Percentiles rank a stretch among this genome's conserved stretches.
These are phyloP conservation scores for Polyergus mexicanus DNA, from an alignment of 1,140 invertebrate genomes.

Conservation along the genomic window DNA sequence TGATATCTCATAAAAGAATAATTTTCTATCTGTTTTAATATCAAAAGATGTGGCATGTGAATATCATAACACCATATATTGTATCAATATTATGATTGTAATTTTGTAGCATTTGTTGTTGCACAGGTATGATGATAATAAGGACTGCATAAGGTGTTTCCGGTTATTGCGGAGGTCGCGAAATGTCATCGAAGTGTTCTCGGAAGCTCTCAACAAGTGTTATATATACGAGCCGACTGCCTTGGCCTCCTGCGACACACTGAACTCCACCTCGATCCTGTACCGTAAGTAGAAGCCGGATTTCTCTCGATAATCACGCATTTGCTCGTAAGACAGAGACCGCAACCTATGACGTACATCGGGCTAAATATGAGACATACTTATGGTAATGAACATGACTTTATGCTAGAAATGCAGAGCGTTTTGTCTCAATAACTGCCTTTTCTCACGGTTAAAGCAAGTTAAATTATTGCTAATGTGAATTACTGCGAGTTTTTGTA, in stretches of 20 bases:
- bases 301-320: constrained; percentile 17
- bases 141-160: constrained; percentile 89
- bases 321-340: background rate
- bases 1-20: background rate
- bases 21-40: background rate
- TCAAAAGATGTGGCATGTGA: constrained; percentile 8
- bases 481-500: constrained; percentile 33
- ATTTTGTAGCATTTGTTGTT: constrained; percentile 46
- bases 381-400: constrained; percentile 29
- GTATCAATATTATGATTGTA: background rate
- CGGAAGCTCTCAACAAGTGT: constrained; percentile 88
- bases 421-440: background rate
- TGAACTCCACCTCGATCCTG: constrained; percentile 83
- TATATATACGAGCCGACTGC: constrained; percentile 89
- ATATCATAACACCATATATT: background rate
- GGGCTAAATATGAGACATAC: constrained; percentile 12
- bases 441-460: constrained; percentile 37
- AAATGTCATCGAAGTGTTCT: constrained; percentile 90
- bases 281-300: constrained; percentile 82
- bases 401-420: background rate
- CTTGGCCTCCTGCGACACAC: constrained; percentile 87
- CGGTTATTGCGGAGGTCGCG: constrained; percentile 88
- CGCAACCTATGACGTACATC: constrained; percentile 19
- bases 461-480: constrained; percentile 16
- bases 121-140: constrained; percentile 87